Percentiles rank a stretch among this genome's conserved stretches.
phyloP scores from a whole-genome alignment of 2,888 invertebrate species.

The Synergus laeviventris region DNA sequence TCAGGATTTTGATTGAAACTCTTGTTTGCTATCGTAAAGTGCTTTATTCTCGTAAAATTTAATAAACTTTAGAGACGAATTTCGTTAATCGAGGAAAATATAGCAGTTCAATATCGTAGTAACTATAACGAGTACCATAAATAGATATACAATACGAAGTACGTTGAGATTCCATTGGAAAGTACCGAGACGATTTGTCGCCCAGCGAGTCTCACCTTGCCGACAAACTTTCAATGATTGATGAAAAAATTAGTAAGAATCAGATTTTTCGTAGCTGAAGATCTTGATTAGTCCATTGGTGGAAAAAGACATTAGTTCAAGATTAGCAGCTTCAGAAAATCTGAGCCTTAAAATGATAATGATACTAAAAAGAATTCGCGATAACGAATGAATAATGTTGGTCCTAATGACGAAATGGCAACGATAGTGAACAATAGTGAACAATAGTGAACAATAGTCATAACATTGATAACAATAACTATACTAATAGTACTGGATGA shows the following conservation, averaged over 20 bases:
- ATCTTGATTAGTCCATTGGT: no score
- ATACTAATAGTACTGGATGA: conserved; percentile 18
- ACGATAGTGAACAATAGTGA: conserved; percentile 46
- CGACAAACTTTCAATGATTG: conserved; percentile 50
- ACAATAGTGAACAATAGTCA: conserved; percentile 50
- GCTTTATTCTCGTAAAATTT: conserved; percentile 70
- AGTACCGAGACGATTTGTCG: conserved; percentile 60
- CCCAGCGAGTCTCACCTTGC: conserved; percentile 39
- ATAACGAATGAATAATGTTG: conserved; percentile 41
- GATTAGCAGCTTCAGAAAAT: not conserved
- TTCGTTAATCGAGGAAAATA: conserved; percentile 62
- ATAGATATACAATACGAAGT: conserved; percentile 59
- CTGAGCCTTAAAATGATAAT: conserved; percentile 41
- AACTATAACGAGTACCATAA: conserved; percentile 59
- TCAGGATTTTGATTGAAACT: conserved; percentile 39
- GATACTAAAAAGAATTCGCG: conserved; percentile 47
- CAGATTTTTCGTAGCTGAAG: not conserved
- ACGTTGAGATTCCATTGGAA: conserved; percentile 63
- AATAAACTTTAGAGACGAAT: conserved; percentile 66
- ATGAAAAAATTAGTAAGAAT: conserved; percentile 41
- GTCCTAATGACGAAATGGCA: conserved; percentile 44
- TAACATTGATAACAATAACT: conserved; percentile 52
- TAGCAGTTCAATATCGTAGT: conserved; percentile 57
- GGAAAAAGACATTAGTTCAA: not conserved
- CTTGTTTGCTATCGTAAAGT: conserved; percentile 63